Evolutionary conservation across 1,140 invertebrate species (phyloP).

Genomic region (Elymnias hypermnestra): DNA sequence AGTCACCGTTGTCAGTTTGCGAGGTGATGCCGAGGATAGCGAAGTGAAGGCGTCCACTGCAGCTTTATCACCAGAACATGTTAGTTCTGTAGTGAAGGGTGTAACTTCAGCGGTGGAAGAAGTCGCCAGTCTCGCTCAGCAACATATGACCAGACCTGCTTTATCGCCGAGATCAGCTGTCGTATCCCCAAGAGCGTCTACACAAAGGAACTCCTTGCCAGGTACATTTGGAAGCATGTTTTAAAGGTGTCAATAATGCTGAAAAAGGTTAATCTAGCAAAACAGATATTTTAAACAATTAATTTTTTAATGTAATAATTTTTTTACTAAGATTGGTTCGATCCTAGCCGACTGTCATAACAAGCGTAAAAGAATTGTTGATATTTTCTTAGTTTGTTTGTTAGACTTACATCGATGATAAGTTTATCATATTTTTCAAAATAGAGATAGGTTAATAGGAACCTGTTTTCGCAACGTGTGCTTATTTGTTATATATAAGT

Average conservation of each 20-base stretch:
- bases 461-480: too few relatives aligned
- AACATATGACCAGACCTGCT: constrained; percentile 64
- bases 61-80: constrained; percentile 78
- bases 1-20: constrained; percentile 78
- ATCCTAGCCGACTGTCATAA: too few relatives aligned
- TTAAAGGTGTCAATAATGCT: background rate
- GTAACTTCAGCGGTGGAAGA: constrained; percentile 89
- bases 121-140: constrained; percentile 55
- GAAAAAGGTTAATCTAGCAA: too few relatives aligned
- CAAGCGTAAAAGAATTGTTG: too few relatives aligned
- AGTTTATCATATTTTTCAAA: too few relatives aligned
- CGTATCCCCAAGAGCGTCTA: constrained; percentile 56
- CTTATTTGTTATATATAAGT: too few relatives aligned
- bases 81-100: constrained; percentile 85
- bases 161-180: constrained; percentile 57
- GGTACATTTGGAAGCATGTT: constrained; percentile 30
- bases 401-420: too few relatives aligned
- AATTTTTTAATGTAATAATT: too few relatives aligned
- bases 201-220: constrained; percentile 77
- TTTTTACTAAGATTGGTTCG: too few relatives aligned
- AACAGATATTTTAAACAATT: too few relatives aligned
- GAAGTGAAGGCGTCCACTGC: constrained; percentile 42
- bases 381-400: too few relatives aligned
- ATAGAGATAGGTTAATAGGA: too few relatives aligned
- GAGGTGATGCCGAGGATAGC: constrained; percentile 78